Base-by-base conservation (phyloP, 2,888 invertebrate species). In the Deilephila elpenor region DNA sequence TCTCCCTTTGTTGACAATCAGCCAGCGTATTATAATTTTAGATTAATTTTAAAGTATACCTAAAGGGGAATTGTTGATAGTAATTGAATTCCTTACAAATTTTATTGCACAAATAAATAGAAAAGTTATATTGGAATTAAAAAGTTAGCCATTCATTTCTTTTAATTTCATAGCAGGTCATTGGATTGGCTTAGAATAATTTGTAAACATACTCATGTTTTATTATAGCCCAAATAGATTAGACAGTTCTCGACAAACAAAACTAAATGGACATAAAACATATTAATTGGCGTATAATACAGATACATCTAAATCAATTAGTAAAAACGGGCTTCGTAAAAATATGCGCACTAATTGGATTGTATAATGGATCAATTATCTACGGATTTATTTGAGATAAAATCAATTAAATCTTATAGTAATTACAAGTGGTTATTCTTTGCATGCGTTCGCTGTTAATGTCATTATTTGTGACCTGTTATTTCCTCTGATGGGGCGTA, bases 241-340 rank as follows among this genome's bases (percentile, higher is more conserved):
- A 64, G 20, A 17, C 37, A 37, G 44, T 20, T 20, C 14, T 67
- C 25, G 5, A 67, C 34, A 20, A 67, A 67, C 64, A 14, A 67
- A 51, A 51, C 44, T 67, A 14, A 67, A 67, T 67, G 25, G 6
- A 67, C 51, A 67, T 67, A 51, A 64, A 67, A 67, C 44, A 20
- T 20, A 67, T 44, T 67, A 67, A 51, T 67, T 67, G 67, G 67
- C 67, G 67, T 67, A 67, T 51, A 25, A 67, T 62, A 37, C 6
- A 32, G n/a, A 17, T 51, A 67, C 44, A 29, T 44, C 44, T 25
- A 67, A 67, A 67, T 67, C 67, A 67, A 67, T 67, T 67, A 67
- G 51, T 67, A 25, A 17, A 67, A 51, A 67, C 67, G 51, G 20
- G 67, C 25, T 51, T 67, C 14, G 14, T 67, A 51, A 51, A 25